These are phyloP conservation scores for Polyodon spathula DNA, from an alignment of 2,113 vertebrate species.

Conservation along the genomic window DNA sequence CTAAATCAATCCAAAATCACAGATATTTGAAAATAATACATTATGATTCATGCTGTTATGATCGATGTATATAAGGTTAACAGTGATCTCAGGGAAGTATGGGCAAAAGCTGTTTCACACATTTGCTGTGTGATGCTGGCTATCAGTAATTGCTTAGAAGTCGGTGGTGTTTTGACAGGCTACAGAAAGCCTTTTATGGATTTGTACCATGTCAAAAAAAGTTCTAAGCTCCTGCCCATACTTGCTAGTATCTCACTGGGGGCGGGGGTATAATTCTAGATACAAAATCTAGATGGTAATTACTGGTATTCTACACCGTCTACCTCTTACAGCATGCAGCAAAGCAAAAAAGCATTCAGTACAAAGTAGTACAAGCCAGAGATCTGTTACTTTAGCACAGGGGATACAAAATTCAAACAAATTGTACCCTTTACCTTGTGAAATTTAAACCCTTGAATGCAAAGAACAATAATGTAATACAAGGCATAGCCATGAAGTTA, in stretches of 20 bases:
- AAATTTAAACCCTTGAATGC: not conserved
- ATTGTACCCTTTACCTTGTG: conserved; percentile 35
- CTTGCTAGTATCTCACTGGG: conserved; percentile 41
- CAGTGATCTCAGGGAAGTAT: conserved; percentile 45
- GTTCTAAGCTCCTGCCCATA: conserved; percentile 58
- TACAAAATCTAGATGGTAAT: conserved; percentile 14
- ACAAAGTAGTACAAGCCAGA: conserved; percentile 24
- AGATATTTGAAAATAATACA: conserved; percentile 17
- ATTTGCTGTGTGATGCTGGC: conserved; percentile 3
- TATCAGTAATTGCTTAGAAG: conserved; percentile 46
- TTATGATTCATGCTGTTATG: conserved; percentile 44
- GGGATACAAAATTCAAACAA: conserved; percentile 35
- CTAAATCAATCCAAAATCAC: too few relatives aligned
- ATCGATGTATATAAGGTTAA: conserved; percentile 30
- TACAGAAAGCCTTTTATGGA: conserved; percentile 19
- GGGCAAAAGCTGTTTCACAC: conserved; percentile 29
- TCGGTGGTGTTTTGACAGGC: conserved; percentile 12
- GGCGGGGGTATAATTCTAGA: conserved; percentile 13
- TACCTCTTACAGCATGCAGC: conserved; percentile 61
- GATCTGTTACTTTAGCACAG: conserved; percentile 23
- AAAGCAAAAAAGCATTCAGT: conserved; percentile 58
- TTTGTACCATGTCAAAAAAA: conserved; percentile 21
- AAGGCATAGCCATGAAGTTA: too few relatives aligned
- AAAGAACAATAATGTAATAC: not conserved
- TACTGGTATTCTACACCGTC: conserved; percentile 14